Conservation (phyloP, 2,113 vertebrate species). For the Labrus mixtus region DNA sequence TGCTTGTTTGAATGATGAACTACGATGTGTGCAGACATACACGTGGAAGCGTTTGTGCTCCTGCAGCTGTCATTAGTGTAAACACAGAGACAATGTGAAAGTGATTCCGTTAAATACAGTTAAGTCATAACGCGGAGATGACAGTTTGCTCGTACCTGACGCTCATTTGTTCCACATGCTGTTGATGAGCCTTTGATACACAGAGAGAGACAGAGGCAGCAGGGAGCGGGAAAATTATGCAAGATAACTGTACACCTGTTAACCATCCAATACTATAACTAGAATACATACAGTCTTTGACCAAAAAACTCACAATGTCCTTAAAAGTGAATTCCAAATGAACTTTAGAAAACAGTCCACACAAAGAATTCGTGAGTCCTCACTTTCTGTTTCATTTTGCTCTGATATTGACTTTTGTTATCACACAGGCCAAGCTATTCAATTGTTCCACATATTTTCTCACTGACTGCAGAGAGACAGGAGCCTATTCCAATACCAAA, state of each 20-base stretch:
- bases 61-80: conserved; percentile 45
- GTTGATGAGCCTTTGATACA: neutral
- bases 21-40: conserved; percentile 4
- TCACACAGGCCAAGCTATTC: too few relatives aligned
- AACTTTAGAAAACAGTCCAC: too few relatives aligned
- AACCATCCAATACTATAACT: neutral
- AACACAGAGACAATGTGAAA: conserved; percentile 40
- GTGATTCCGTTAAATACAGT: conserved; percentile 61
- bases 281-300: neutral
- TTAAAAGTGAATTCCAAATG: too few relatives aligned
- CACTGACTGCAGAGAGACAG: neutral
- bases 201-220: neutral
- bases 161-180: conserved; percentile 4
- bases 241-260: neutral
- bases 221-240: neutral
- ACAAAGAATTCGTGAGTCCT: too few relatives aligned
- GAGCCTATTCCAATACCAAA: too few relatives aligned
- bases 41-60: conserved; percentile 9
- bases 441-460: neutral
- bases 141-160: conserved; percentile 32
- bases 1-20: conserved; percentile 50
- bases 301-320: too few relatives aligned
- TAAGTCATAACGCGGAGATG: conserved; percentile 32
- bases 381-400: neutral
- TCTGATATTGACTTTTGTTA: too few relatives aligned